These are phyloP conservation scores for Corythaeola cristata DNA, from an alignment of 2,113 vertebrate genomes.

Conservation along the genomic window DNA sequence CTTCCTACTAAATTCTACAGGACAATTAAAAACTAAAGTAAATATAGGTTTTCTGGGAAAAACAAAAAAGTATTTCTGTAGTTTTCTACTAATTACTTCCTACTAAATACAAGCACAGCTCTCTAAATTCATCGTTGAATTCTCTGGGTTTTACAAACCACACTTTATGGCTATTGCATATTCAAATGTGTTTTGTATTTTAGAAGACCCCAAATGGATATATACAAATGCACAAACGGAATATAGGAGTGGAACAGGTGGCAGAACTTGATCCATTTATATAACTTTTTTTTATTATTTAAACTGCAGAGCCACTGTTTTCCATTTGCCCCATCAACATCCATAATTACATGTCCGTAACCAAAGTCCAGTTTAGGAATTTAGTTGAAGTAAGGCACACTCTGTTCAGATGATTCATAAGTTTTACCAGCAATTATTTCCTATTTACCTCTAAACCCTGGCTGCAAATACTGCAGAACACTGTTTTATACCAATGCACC, in stretches of 20 bases:
- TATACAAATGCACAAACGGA: not conserved
- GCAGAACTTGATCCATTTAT: not conserved
- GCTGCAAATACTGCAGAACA: not conserved
- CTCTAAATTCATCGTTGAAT: not conserved
- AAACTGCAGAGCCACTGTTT: not conserved
- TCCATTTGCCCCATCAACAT: not conserved
- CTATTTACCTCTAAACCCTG: not conserved
- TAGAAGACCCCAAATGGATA: not conserved
- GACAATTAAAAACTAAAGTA: not conserved
- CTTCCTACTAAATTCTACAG: not conserved
- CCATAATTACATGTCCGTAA: not conserved
- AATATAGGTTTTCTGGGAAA: not conserved
- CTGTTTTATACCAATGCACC: not conserved
- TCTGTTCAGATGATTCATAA: not conserved
- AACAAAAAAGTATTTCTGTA: not conserved
- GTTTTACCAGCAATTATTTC: constrained; percentile 6
- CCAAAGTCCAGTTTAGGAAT: not conserved
- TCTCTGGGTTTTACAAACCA: not conserved
- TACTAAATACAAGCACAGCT: not conserved
- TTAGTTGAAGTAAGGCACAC: not conserved
- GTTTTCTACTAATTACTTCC: not conserved
- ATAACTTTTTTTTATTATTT: not conserved
- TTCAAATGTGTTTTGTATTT: not conserved
- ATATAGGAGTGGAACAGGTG: not conserved
- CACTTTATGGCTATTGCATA: not conserved